Evolutionary conservation across 2,888 invertebrate genomes (phyloP).

Genomic region (Hymenopus coronatus): DNA sequence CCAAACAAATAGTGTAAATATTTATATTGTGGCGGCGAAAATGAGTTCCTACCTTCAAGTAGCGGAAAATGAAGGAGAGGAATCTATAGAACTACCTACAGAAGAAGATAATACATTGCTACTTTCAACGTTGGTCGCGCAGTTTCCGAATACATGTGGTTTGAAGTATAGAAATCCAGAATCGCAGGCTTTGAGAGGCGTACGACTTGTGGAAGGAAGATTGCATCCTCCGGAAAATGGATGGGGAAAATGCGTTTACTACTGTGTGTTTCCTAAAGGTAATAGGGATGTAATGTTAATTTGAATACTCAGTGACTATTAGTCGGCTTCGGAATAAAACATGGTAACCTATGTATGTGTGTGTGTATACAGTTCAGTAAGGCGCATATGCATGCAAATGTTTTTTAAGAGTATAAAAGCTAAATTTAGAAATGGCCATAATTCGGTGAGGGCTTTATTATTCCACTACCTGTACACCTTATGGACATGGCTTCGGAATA

Average conservation of each 20-base stretch:
- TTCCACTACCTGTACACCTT: no score
- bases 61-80: constrained; percentile 54
- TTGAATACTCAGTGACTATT: no score
- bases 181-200: constrained; percentile 49
- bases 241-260: constrained; percentile 59
- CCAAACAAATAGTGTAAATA: no score
- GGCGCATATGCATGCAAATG: no score
- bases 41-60: constrained; percentile 56
- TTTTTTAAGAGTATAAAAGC: no score
- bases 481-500: no score
- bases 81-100: constrained; percentile 55
- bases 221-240: constrained; percentile 57
- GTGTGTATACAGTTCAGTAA: no score
- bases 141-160: constrained; percentile 62
- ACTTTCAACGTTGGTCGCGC: constrained; percentile 55
- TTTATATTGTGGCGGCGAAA: constrained; percentile 41
- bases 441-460: no score
- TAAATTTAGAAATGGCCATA: no score
- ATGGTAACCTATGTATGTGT: no score
- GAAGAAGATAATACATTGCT: constrained; percentile 54
- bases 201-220: constrained; percentile 52
- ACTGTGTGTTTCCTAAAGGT: constrained; percentile 61
- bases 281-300: background rate
- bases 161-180: constrained; percentile 58
- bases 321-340: background rate